Percentiles rank a stretch among this genome's conserved stretches.
phyloP scores from a whole-genome alignment of 2,888 invertebrate genomes.

The Ernsta delagoae region DNA sequence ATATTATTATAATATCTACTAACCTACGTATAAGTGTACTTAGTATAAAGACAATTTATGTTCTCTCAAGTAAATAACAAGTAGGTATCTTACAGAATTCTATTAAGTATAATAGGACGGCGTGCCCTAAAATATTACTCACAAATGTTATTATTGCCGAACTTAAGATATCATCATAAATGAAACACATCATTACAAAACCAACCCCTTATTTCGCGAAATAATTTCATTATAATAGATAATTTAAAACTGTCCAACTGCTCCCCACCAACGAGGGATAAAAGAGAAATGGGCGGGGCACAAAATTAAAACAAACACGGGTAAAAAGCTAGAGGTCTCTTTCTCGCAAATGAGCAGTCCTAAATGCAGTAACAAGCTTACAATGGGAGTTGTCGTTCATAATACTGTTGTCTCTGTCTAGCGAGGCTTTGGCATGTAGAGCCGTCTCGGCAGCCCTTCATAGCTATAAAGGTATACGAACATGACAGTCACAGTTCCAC shows the following conservation, averaged over 20 bases:
- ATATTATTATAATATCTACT: no score
- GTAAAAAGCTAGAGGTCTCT: conserved; percentile 70
- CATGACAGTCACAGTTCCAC: conserved; percentile 72
- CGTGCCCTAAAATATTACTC: conserved; percentile 24
- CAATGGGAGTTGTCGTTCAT: conserved; percentile 74
- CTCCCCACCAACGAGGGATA: conserved; percentile 75
- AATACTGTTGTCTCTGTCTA: conserved; percentile 63
- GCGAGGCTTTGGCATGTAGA: conserved; percentile 55
- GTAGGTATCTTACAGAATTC: not conserved
- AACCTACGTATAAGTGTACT: no score
- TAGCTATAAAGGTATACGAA: conserved; percentile 75
- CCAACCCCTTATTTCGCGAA: conserved; percentile 83
- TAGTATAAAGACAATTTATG: not conserved
- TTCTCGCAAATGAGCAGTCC: conserved; percentile 80
- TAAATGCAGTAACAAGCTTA: conserved; percentile 78
- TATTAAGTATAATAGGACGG: not conserved
- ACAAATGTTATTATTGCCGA: conserved; percentile 29
- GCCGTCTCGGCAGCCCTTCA: conserved; percentile 71
- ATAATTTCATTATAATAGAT: conserved; percentile 85
- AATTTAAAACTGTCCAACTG: conserved; percentile 83
- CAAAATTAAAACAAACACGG: conserved; percentile 61
- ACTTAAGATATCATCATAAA: conserved; percentile 69
- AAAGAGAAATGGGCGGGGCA: conserved; percentile 77
- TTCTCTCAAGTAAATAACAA: conserved; percentile 1
- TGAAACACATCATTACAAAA: conserved; percentile 82